Conservation (phyloP, 2,113 vertebrate genomes). For the Lycocorax pyrrhopterus region DNA sequence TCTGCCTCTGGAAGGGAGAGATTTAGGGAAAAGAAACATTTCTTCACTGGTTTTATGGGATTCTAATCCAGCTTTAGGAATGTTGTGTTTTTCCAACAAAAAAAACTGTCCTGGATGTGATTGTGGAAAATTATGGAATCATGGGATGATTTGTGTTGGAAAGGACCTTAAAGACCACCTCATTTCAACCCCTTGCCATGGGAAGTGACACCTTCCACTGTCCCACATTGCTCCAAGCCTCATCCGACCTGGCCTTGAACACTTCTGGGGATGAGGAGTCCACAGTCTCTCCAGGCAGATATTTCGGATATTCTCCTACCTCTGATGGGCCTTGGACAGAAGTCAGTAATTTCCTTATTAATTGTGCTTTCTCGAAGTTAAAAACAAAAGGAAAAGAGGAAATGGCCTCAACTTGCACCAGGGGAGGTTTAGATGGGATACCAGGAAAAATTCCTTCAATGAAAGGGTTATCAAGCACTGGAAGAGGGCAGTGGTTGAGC, state of each 20-base stretch:
- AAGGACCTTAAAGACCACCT: not conserved
- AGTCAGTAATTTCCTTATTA: not conserved
- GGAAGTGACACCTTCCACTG: not conserved
- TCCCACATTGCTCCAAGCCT: not conserved
- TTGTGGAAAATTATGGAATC: not conserved
- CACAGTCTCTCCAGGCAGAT: not conserved
- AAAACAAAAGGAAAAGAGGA: not conserved
- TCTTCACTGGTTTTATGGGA: not conserved
- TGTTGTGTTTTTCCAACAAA: not conserved
- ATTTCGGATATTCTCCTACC: not conserved
- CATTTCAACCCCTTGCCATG: not conserved
- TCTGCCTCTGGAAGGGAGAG: not conserved
- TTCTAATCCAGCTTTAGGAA: not conserved
- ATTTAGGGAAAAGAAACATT: not conserved
- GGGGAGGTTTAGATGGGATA: not conserved
- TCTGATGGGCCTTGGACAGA: not conserved
- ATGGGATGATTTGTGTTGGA: not conserved
- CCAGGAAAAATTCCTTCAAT: not conserved
- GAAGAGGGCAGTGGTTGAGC: too few relatives aligned
- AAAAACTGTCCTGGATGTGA: not conserved
- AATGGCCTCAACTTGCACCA: not conserved
- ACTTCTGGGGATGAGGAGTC: not conserved
- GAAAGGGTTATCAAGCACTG: not conserved
- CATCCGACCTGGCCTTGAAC: not conserved
- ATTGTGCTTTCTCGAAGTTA: not conserved